Percentiles rank a stretch among this genome's conserved stretches.
Conservation (phyloP, 92 coral and sea anemone species). For the Meandrina meandrites region DNA sequence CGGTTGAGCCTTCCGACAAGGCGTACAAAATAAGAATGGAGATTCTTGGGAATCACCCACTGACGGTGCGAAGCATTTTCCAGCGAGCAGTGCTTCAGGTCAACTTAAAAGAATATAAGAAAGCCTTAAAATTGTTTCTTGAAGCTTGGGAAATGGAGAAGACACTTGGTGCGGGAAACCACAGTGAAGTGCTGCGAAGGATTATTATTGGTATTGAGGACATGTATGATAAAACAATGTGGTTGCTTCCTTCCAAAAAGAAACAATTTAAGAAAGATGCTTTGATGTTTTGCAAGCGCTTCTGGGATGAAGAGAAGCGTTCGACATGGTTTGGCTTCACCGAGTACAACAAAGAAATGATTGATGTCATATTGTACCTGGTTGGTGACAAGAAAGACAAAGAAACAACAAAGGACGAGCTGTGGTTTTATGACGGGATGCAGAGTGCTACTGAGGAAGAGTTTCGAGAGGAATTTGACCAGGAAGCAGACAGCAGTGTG, state of each 20-base stretch:
- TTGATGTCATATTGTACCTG: no score
- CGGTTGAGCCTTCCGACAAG: slow-evolving; percentile 47
- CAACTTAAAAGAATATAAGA: no score
- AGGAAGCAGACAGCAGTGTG: not conserved
- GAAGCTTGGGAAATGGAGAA: slow-evolving; percentile 78
- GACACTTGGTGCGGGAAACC: slow-evolving; percentile 45
- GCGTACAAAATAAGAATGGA: slow-evolving; percentile 55
- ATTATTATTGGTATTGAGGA: slow-evolving; percentile 28
- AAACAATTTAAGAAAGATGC: not conserved
- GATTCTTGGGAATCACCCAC: no score
- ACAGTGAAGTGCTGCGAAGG: slow-evolving; percentile 53
- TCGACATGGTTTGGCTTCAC: slow-evolving; percentile 2
- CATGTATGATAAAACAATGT: slow-evolving; percentile 7
- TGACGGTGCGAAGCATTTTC: no score
- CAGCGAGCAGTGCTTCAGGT: no score
- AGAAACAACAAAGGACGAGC: not conserved
- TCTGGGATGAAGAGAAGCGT: slow-evolving; percentile 18
- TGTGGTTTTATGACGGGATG: slow-evolving; percentile 19
- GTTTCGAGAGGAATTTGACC: no score
- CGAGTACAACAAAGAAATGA: slow-evolving; percentile 4
- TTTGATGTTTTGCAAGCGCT: slow-evolving; percentile 23
- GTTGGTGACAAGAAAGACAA: not conserved
- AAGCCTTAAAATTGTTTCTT: no score
- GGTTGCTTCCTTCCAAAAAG: not conserved
- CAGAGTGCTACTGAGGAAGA: no score